Evolutionary conservation across 2,113 vertebrate genomes (phyloP), one percentile per base, ranked within the genome.

Genomic region (Chionodraco myersi): DNA sequence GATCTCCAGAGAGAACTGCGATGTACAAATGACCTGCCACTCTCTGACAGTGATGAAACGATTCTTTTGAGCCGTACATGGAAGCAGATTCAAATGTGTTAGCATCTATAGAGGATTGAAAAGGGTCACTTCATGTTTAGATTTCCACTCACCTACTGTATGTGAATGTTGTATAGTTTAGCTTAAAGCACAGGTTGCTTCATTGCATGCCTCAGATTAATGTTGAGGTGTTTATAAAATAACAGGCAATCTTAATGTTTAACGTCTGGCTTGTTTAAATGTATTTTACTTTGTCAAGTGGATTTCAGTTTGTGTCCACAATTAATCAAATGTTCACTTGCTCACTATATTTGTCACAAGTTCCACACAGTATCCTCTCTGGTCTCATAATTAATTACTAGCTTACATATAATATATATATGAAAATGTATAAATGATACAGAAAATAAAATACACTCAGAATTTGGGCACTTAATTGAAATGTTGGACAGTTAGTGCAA

Each of bases 51-150:
- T 54, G 85, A 85, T 61, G 15, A 63, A 87, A 57, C 10, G 36
- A 61, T 56, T 75, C 49, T 67, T 72, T 30, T 26, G 34, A n/a
- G 30, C 36, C 0, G 6, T 36, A 45, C 34, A 10, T 54, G 60
- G 60, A 75, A 34, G 47, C 54, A 54, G 56, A 84, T 69, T 75
- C 11, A 34, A 63, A 64, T 74, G 15, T 49, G 62, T 82, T 71
- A 70, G 53, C 18, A 34, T 70, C 62, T 58, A 66, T 30, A 68
- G 13, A 5, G 45, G 53, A 78, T 26, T 45, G 70, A 44, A 76
- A 74, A 49, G n/a, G 10, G 23, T 26, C 2, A 26, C 41, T 12
- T 36, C 36, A 47, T 10, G 48, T 30, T 30, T 52, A 10, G 53
- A 7, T 56, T 61, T 53, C 53, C 34, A 2, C 7, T 6, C 0